Percentiles rank a stretch among this genome's conserved stretches.
These are phyloP conservation scores for Diadromus collaris DNA, from an alignment of 2,888 invertebrate genomes.

Conservation along the genomic window DNA sequence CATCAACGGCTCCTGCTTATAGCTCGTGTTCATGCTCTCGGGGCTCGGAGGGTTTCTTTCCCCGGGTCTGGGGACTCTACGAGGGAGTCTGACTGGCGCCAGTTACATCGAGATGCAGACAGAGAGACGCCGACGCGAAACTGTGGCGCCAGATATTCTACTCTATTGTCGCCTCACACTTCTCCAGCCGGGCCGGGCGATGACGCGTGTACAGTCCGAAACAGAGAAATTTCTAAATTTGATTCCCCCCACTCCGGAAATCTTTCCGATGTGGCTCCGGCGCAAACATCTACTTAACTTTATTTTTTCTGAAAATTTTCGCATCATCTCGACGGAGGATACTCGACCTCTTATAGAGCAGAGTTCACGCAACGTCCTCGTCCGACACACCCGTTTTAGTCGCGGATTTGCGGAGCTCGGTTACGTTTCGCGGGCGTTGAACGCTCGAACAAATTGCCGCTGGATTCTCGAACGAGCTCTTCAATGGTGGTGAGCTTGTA, in stretches of 20 bases:
- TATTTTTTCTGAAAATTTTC: not conserved
- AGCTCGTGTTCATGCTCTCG: conserved; percentile 25
- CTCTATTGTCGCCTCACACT: conserved; percentile 37
- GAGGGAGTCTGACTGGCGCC: conserved; percentile 72
- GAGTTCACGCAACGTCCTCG: not conserved
- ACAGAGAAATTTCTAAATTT: conserved; percentile 22
- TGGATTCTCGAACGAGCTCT: conserved; percentile 35
- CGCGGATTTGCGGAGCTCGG: conserved; percentile 17
- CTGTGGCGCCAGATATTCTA: conserved; percentile 70
- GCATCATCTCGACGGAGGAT: not conserved
- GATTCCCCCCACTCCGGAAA: not conserved
- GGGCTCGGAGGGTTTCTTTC: not conserved
- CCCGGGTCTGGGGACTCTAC: conserved; percentile 6
- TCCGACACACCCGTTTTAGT: not conserved
- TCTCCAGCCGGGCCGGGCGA: conserved; percentile 3
- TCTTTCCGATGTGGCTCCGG: not conserved
- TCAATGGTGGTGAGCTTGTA: conserved; percentile 11
- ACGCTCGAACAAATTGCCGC: conserved; percentile 53
- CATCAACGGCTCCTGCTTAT: conserved; percentile 37
- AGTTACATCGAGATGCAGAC: conserved; percentile 71
- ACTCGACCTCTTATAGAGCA: not conserved
- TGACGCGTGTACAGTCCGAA: conserved; percentile 28
- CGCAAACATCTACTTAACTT: not conserved
- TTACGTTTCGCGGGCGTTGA: conserved; percentile 22
- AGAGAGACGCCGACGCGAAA: conserved; percentile 70